phyloP scores from a whole-genome alignment of 2,797 vertebrate genomes.

The Chaetophractus vellerosus region DNA sequence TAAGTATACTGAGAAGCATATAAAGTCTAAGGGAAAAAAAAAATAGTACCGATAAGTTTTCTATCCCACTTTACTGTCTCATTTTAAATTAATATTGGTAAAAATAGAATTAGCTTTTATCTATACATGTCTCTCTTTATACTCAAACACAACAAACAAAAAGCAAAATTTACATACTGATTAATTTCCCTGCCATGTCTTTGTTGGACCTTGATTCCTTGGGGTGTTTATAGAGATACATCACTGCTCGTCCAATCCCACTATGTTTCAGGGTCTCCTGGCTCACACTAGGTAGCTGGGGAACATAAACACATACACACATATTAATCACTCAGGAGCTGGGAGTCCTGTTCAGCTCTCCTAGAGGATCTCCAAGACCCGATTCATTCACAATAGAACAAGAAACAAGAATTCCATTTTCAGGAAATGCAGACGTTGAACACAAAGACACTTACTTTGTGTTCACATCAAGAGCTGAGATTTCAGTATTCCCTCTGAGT shows the following conservation, averaged over 20 bases:
- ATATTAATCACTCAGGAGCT: conserved; percentile 68
- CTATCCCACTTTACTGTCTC: conserved; percentile 21
- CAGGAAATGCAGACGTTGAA: conserved; percentile 10
- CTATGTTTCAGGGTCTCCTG: conserved; percentile 99
- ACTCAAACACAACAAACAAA: conserved; percentile 63
- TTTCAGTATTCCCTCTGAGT: neutral
- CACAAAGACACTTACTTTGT: conserved; percentile 32
- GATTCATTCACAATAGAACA: neutral
- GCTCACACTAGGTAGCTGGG: conserved; percentile 97
- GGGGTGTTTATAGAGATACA: conserved; percentile 99
- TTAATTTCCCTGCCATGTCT: conserved; percentile 98
- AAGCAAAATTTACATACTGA: conserved; percentile 93
- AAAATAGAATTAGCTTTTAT: conserved; percentile 21
- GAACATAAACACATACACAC: conserved; percentile 70
- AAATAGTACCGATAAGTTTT: neutral
- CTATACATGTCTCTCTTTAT: neutral
- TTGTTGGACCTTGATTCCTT: conserved; percentile 98
- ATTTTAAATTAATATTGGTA: conserved; percentile 52
- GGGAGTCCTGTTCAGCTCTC: conserved; percentile 44
- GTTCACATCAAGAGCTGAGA: neutral
- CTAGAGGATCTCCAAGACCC: conserved; percentile 28
- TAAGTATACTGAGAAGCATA: conserved; percentile 45
- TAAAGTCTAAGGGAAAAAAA: conserved; percentile 41
- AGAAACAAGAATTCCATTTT: conserved; percentile 30
- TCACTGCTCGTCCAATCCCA: conserved; percentile 97